Conservation (phyloP, 2,888 invertebrate species). For the Hanleya hanleyi region DNA sequence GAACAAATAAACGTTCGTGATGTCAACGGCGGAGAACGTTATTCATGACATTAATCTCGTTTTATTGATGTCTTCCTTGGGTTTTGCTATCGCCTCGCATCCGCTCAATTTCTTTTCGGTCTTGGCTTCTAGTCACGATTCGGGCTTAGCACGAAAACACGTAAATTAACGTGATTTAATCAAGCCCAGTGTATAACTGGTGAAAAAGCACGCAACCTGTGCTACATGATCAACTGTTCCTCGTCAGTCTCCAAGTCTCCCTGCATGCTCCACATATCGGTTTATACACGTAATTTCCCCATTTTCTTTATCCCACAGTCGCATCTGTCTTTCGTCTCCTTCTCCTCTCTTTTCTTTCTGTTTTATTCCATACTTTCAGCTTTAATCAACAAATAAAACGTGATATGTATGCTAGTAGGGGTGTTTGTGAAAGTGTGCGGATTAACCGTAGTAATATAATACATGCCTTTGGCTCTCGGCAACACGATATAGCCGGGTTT, state of each 20-base stretch:
- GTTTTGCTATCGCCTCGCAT: neutral
- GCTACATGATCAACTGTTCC: neutral
- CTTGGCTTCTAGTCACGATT: neutral
- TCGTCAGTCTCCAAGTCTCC: neutral
- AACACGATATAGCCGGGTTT: too few species aligned
- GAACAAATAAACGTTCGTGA: conserved; percentile 3
- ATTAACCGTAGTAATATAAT: neutral
- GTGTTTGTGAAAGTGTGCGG: neutral
- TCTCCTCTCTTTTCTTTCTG: neutral
- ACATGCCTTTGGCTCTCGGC: neutral
- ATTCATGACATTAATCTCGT: conserved; percentile 9
- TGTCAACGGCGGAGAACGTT: neutral
- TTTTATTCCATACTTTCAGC: neutral
- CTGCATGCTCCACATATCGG: neutral
- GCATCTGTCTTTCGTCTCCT: neutral
- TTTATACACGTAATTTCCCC: neutral
- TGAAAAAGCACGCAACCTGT: neutral
- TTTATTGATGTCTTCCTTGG: neutral
- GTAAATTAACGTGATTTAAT: conserved; percentile 4
- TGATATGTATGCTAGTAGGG: neutral
- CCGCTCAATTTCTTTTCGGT: neutral
- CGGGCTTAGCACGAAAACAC: conserved; percentile 7
- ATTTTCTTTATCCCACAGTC: neutral
- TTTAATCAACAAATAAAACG: conserved; percentile 5
- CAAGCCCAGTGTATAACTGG: neutral